Conservation (phyloP, 2,888 invertebrate species). For the Eugnorisma glareosa region DNA sequence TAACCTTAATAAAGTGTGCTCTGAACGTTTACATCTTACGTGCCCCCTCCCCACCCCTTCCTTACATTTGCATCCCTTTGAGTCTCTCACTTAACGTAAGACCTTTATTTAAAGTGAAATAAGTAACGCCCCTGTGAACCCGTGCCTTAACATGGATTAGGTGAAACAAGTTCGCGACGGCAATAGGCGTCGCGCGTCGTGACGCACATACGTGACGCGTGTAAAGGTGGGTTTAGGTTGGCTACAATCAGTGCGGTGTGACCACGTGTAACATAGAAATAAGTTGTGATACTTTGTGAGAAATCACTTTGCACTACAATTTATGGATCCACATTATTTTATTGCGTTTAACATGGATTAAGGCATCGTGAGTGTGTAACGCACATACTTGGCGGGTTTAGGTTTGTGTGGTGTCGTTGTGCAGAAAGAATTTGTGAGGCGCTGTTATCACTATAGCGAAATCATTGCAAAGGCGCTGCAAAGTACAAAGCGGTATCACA, state of each 20-base stretch:
- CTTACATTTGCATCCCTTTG: slow-evolving; percentile 64
- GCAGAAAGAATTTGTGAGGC: neutral
- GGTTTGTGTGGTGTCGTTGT: neutral
- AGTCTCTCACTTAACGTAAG: slow-evolving; percentile 52
- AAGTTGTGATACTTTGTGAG: neutral
- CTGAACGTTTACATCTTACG: slow-evolving; percentile 41
- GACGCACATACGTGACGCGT: slow-evolving; percentile 19
- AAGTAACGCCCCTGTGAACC: slow-evolving; percentile 58
- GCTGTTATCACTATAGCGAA: neutral
- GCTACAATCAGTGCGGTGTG: neutral
- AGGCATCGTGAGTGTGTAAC: neutral
- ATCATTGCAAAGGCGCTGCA: neutral
- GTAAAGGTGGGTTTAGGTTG: slow-evolving; percentile 22
- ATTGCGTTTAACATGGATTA: neutral
- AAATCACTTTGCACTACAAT: neutral
- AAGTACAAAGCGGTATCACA: neutral
- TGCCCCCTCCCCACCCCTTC: neutral
- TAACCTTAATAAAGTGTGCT: slow-evolving; percentile 34
- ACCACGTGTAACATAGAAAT: neutral
- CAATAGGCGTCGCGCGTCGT: slow-evolving; percentile 38
- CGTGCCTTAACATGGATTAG: slow-evolving; percentile 44
- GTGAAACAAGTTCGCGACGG: slow-evolving; percentile 35
- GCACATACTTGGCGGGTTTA: neutral
- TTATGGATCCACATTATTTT: neutral
- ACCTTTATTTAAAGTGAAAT: slow-evolving; percentile 66